Evolutionary conservation across 2,888 invertebrate species (phyloP), one percentile per base, ranked within the genome.

Genomic region (Eupithecia vulgata): DNA sequence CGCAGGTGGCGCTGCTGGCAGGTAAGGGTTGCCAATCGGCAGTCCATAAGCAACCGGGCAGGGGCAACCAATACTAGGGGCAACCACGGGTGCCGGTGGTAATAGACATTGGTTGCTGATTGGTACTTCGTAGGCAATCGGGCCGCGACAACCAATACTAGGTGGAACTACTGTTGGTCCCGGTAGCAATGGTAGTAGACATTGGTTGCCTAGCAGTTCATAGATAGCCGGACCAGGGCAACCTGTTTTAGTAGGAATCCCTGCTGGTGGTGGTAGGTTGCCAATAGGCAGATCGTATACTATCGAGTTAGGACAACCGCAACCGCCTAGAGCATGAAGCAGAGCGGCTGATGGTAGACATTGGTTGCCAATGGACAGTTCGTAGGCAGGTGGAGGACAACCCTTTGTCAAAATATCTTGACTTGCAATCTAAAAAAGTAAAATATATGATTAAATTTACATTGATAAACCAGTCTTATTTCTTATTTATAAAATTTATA

Each of bases 1-100:
- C 17, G n/a, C n/a, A 21, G 30, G 34, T 15, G 13, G 61, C 10
- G 34, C 61, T 34, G 34, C 61, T 34, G 34, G 89, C 77, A 71
- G 35, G 37, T 62, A 72, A 1, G 71, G 72, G 57, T 71, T 74
- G 40, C 59, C 59, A 35, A 17, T 17, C 7, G 67, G 34, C 1
- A 42, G 13, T 21, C 52, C 52, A 52, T n/a, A 66, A 40, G 40
- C 68, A 45, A 61, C 59, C 57, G 34, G 48, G 25, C 34, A 25
- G n/a, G 12, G 15, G 40, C 45, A 48, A 67, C 73, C 66, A 21
- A 40, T 8, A 25, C 35, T 42, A 1, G 72, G 40, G 13, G 70
- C 30, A 62, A 35, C 35, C 35, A 62, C 61, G 3, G 61, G 61
- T 17, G 34, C 59, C 4, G 61, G 61, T 34, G 30, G 61, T 17